Conservation (phyloP, 2,888 invertebrate species). For the Drosophila affinis region DNA sequence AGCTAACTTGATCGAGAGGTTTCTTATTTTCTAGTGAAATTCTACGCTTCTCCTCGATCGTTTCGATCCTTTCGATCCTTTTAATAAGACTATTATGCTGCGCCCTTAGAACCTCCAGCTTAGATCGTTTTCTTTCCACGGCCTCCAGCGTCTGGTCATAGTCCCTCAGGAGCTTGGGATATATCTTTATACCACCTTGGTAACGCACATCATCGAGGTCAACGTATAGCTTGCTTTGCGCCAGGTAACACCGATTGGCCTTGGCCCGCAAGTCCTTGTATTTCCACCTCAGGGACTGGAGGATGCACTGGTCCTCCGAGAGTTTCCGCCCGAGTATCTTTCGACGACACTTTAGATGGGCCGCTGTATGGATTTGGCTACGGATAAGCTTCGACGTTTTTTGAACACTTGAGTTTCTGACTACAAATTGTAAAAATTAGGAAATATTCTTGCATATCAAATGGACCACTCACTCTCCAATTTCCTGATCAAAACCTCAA, state of each 20-base stretch:
- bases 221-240: neutral
- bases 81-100: neutral
- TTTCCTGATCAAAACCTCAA: neutral
- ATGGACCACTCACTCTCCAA: neutral
- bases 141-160: slow-evolving; percentile 7
- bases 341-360: slow-evolving; percentile 19
- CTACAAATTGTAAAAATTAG: neutral
- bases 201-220: neutral
- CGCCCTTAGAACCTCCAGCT: neutral
- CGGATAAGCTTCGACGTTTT: neutral
- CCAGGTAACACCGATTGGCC: neutral
- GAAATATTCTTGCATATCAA: neutral
- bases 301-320: neutral
- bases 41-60: neutral
- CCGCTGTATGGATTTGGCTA: slow-evolving; percentile 10
- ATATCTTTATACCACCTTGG: slow-evolving; percentile 4
- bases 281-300: neutral
- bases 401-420: neutral
- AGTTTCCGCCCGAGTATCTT: slow-evolving; percentile 15
- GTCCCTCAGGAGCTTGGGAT: slow-evolving; percentile 15
- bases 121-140: neutral
- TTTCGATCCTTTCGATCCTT: neutral
- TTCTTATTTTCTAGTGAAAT: neutral
- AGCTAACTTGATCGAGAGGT: neutral
- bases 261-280: neutral